phyloP scores from a whole-genome alignment of 2,797 vertebrate genomes.

The Aeoliscus strigatus region DNA sequence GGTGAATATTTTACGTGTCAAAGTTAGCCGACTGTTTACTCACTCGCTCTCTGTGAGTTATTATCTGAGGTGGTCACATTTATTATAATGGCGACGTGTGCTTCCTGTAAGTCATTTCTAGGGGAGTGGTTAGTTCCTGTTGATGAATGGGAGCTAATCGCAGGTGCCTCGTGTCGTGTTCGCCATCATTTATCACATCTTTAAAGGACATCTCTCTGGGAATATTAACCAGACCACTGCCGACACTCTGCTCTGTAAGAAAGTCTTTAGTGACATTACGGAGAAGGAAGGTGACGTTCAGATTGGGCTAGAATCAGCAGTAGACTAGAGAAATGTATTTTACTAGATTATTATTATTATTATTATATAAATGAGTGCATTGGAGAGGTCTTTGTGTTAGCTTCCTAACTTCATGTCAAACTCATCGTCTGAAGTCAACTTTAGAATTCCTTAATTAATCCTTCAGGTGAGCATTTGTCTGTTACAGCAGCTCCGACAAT shows the following conservation, averaged over 20 bases:
- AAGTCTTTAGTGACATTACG: conserved; percentile 43
- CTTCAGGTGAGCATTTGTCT: no score
- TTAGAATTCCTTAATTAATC: no score
- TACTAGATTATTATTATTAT: no score
- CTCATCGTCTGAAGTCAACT: no score
- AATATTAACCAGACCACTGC: conserved; percentile 47
- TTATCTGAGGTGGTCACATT: conserved; percentile 35
- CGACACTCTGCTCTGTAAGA: conserved; percentile 36
- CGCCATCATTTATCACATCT: conserved; percentile 47
- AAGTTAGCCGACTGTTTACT: conserved; percentile 31
- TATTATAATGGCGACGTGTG: conserved; percentile 23
- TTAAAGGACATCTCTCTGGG: conserved; percentile 48
- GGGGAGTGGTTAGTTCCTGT: conserved; percentile 36
- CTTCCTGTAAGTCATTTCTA: conserved; percentile 48
- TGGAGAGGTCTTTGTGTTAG: no score
- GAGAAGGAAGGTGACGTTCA: no score
- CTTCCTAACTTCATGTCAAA: no score
- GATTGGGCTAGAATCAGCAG: no score
- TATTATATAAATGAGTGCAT: no score
- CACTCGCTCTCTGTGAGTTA: conserved; percentile 34
- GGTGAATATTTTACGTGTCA: conserved; percentile 32
- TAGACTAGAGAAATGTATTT: no score
- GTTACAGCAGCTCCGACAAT: no score
- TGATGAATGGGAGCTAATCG: conserved; percentile 59
- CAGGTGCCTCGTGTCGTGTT: conserved; percentile 33